Base-by-base conservation (phyloP, 2,113 vertebrate species). In the Phyllostomus discolor region DNA sequence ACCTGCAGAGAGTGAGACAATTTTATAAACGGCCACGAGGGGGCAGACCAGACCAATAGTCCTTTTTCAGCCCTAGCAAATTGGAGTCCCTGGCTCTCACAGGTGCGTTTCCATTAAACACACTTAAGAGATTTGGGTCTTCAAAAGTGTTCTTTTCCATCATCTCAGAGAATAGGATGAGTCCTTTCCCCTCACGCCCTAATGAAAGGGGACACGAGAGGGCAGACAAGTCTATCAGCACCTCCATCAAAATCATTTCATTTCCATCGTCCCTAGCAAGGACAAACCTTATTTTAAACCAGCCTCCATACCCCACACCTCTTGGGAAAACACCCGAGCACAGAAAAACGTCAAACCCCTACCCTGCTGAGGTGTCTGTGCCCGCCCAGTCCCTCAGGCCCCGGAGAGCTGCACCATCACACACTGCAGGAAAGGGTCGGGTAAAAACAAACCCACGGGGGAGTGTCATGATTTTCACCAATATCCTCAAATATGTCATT, bases 1-100 rank as follows among this genome's bases (percentile, higher is more conserved):
- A 33, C 31, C 33, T 38, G 2, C 0, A 38, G 0, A 5, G 17
- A 15, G 35, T 12, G 35, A 5, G 3, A 48, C 5, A 67, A 54
- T 88, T 88, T 57, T 35, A 9, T 5, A 8, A 52, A 33, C 1
- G 31, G 75, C 98, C 98, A 98, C 97, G 88, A 91, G 98, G 88
- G 97, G 98, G 98, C 98, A 98, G 94, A 26, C 5, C 1, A 28
- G 91, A 70, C 88, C 90, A 88, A 7, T 1, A 7, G 50, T 52
- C 54, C 69, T 43, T 72, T 17, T n/a, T 17, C 10, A 54, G 15
- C 11, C 79, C 10, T 1, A 73, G 41, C 35, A 76, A 83, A 5
- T 35, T 5, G 33, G 20, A n/a, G 79, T 12, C 54, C 7, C 1
- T 33, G 12, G 9, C 9, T 14, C 0, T 43, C 24, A 31, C 41